Evolutionary conservation across 1,140 invertebrate genomes (phyloP), one percentile per base, ranked within the genome.

Genomic region (Drosophila burlai): DNA sequence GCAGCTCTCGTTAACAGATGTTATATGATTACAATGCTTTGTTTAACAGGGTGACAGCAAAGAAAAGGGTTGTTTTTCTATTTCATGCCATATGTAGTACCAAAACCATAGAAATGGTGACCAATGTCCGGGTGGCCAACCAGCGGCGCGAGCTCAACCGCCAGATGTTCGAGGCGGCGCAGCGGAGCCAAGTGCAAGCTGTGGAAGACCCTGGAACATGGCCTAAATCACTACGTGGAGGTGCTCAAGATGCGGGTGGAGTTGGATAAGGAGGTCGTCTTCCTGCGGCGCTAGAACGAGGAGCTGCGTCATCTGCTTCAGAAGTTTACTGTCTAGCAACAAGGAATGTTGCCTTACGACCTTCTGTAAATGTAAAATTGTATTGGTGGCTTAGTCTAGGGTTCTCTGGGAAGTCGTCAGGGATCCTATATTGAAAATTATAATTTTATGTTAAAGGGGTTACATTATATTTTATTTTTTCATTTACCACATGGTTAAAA

Each of bases 101-200:
- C 31, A 31, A 31, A 31, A 31, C 8, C 31, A 31, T 0, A 31
- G 6, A 9, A 2, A 9, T 31, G 78, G 95, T 97, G 65, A 94
- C 95, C 21, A 97, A 96, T 89, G 95, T 97, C 2, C 94, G 94
- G 89, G 94, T 96, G 21, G 96, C 96, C 0, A 96, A 95, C 36
- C 96, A 97, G 81, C 94, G 95, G 1, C 93, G 96, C 3, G 96
- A 97, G 92, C 93, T 96, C 2, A 91, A 94, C 59, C 93, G 95
- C 16, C 92, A 94, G 34, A 92, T 94, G 47, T 82, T 93, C 43
- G 94, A 95, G 67, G 87, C 86, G 8, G 65, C 93, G 3, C 93
- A 94, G n/a, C 92, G 93, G 42, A 31, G 61, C 89, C 40, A 64
- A 10, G 72, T 93, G 46, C 71, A 93, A 93, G 76, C 69, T 95